A percentile compares a stretch with the other conserved stretches of the same genome.
These are phyloP conservation scores for Oikopleura vanhoeffeni DNA, from an alignment of 23 tunicate species.

Conservation along the genomic window DNA sequence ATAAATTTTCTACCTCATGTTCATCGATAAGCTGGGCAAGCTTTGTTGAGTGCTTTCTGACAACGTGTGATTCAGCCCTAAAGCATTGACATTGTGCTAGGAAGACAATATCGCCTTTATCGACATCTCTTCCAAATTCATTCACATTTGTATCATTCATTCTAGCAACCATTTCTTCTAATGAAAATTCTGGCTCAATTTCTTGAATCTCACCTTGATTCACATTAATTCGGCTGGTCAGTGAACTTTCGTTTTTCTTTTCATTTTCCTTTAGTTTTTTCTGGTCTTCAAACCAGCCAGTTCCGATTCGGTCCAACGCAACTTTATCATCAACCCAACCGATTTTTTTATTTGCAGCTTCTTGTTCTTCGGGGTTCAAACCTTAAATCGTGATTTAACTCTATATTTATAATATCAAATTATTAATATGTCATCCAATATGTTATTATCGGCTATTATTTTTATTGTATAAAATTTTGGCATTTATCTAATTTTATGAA, in stretches of 20 bases:
- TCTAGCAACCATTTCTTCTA: not conserved
- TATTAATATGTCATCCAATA: no score
- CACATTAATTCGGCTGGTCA: not conserved
- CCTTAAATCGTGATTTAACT: no score
- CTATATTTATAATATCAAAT: no score
- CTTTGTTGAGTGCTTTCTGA: not conserved
- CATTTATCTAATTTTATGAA: no score
- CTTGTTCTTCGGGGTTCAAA: not conserved
- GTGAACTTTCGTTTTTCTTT: not conserved
- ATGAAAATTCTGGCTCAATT: not conserved
- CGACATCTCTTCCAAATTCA: not conserved
- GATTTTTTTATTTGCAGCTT: not conserved
- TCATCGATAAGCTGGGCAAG: not conserved
- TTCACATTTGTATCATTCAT: not conserved
- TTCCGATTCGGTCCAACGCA: not conserved
- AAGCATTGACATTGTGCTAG: conserved; percentile 10
- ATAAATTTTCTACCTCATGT: not conserved
- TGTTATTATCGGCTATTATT: no score
- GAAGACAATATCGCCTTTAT: conserved; percentile 7
- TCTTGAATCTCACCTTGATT: not conserved
- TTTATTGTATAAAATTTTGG: no score
- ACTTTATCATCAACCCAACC: conserved; percentile 10
- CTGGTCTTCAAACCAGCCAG: conserved; percentile 6
- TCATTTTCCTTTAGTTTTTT: not conserved
- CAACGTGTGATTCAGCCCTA: not conserved